Base-by-base conservation (phyloP, 2,113 vertebrate genomes). In the Camelus bactrianus region DNA sequence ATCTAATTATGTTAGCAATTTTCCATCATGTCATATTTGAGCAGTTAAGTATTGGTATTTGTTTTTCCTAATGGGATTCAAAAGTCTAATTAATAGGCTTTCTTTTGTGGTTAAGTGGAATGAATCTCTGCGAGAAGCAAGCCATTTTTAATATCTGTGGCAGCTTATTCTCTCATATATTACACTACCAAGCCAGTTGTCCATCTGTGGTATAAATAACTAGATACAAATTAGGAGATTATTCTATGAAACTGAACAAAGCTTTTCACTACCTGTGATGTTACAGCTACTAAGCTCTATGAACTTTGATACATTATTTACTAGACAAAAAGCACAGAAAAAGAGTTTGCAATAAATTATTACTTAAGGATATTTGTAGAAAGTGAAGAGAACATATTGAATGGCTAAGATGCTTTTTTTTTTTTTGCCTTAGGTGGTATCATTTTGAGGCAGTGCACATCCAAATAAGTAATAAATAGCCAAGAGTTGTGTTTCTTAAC, bases 21-120 rank as follows among this genome's bases (percentile, higher is more conserved):
- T 98, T 98, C 97, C 97, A 98, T 98, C 97, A 98, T 97, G 98
- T 98, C 97, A 98, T 98, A 98, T 98, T 98, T 97, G 97, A 98
- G 97, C 95, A 98, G 96, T 98, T 98, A 98, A 98, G 96, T 98
- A 98, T 97, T 98, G 97, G 96, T 98, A 98, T 98, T 98, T 98
- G 98, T 98, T 98, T 99, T 98, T 98, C 97, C 96, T 98, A 98
- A 98, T 97, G 96, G 98, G 83, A 98, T 98, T 98, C 97, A 98
- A 95, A 99, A 98, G 97, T 98, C 98, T 98, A 98, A 98, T 98
- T 98, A 98, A 97, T 98, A 98, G 83, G 97, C 89, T 98, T 97
- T 98, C 97, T 98, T 98, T 97, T 98, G 80, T 97, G 76, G 95
- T 98, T 98, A 97, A 98, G 91, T 98, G 89, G 91, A 98, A 98